Conservation (phyloP, 2,113 vertebrate genomes). For the Chionis minor region DNA sequence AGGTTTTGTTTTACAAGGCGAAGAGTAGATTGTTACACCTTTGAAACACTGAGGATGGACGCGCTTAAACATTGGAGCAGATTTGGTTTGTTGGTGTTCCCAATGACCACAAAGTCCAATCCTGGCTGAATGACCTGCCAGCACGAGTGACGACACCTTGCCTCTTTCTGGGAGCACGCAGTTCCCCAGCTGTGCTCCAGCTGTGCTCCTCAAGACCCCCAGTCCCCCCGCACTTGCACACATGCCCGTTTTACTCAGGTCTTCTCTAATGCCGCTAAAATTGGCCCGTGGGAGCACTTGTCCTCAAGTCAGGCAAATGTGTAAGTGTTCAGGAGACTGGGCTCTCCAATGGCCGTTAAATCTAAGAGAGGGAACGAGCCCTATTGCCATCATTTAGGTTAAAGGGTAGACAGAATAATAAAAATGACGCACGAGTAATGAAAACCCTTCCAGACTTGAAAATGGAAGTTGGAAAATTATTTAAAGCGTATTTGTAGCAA, state of each 20-base stretch:
- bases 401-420: background rate
- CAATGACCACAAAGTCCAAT: background rate
- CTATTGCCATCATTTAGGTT: background rate
- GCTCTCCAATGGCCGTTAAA: background rate
- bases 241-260: background rate
- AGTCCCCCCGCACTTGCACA: background rate
- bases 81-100: background rate
- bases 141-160: background rate
- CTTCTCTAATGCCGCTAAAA: background rate
- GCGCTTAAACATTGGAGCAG: background rate
- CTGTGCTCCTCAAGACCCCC: background rate
- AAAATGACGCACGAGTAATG: background rate
- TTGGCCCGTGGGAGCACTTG: rapidly evolving
- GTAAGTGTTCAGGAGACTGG: background rate
- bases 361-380: background rate
- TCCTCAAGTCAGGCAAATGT: rapidly evolving
- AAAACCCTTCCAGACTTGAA: background rate
- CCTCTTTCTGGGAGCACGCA: background rate
- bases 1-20: background rate
- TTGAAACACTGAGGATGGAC: background rate
- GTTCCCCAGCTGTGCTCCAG: background rate
- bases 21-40: background rate
- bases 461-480: background rate
- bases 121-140: no score
- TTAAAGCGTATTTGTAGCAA: background rate